Conservation (phyloP, 2,113 vertebrate genomes). For the Rhinoptilus africanus region DNA sequence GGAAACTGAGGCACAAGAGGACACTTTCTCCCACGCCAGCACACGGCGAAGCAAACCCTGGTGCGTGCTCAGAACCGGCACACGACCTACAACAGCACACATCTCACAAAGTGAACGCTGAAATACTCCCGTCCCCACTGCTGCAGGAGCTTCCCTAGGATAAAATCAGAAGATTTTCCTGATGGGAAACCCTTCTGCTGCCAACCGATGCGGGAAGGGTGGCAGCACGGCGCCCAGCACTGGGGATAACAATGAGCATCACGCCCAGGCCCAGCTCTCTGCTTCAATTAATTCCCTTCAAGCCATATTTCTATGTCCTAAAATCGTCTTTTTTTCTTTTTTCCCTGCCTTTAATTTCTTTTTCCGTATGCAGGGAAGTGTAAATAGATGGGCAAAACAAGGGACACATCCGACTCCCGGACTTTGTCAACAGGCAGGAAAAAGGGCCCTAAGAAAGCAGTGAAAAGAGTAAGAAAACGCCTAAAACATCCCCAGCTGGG, state of each 20-base stretch:
- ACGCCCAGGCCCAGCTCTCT: not conserved
- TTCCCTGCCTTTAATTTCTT: not conserved
- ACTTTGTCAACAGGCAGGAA: not conserved
- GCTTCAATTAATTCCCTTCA: not conserved
- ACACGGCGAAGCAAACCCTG: not conserved
- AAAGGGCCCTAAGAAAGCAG: not conserved
- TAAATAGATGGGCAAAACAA: not conserved
- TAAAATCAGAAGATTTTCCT: not conserved
- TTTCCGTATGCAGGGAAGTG: not conserved
- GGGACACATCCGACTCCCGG: not conserved
- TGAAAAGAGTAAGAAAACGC: not conserved
- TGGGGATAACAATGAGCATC: not conserved
- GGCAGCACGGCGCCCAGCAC: rapidly evolving
- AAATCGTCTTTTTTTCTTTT: not conserved
- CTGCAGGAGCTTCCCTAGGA: not conserved
- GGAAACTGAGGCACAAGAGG: not conserved
- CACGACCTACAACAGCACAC: not conserved
- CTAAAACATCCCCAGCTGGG: not conserved
- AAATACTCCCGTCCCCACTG: not conserved
- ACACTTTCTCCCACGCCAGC: not conserved
- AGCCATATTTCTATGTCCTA: not conserved
- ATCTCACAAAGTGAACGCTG: not conserved
- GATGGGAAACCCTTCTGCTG: not conserved
- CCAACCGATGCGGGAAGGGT: not conserved
- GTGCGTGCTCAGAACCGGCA: rapidly evolving